Percentiles rank a stretch among this genome's conserved stretches.
Evolutionary conservation across 1,140 invertebrate species (phyloP).

Genomic region (Hypothenemus hampei): DNA sequence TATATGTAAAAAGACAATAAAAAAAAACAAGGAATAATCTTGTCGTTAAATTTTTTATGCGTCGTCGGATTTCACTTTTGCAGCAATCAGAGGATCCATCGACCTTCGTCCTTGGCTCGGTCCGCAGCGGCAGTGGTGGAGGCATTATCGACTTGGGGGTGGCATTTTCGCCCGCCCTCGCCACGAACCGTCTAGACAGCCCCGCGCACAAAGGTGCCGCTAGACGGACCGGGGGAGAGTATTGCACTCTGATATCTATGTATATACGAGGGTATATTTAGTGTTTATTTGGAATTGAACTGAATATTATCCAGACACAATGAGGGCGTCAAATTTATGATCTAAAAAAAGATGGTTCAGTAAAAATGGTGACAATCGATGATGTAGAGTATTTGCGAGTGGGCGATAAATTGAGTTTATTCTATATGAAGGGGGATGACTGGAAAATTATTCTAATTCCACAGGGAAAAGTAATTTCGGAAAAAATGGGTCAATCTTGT

Average conservation of each 20-base stretch:
- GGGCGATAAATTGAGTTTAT: too few relatives aligned
- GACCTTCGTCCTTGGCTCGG: slow-evolving; percentile 26
- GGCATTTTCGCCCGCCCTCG: slow-evolving; percentile 1
- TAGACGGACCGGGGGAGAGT: slow-evolving; percentile 19
- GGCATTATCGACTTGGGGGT: slow-evolving; percentile 21
- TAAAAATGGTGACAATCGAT: too few relatives aligned
- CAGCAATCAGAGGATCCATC: slow-evolving; percentile 15
- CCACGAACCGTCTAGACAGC: slow-evolving; percentile 24
- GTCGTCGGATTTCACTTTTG: slow-evolving; percentile 23
- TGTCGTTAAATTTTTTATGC: slow-evolving; percentile 18
- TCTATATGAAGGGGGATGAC: too few relatives aligned
- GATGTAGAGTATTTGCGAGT: too few relatives aligned
- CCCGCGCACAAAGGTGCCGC: slow-evolving; percentile 25
- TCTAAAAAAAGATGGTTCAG: too few relatives aligned
- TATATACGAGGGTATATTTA: slow-evolving; percentile 3
- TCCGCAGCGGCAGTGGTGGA: slow-evolving; percentile 21
- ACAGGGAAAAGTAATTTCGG: too few relatives aligned
- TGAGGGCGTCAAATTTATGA: too few relatives aligned
- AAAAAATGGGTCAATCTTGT: too few relatives aligned
- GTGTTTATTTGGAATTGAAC: slow-evolving; percentile 4
- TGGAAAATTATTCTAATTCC: too few relatives aligned
- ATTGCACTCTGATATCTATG: slow-evolving; percentile 13
- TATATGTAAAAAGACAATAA: too few relatives aligned
- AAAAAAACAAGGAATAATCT: too few relatives aligned
- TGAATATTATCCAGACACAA: too few relatives aligned